Base-by-base conservation (phyloP, 2,113 vertebrate genomes). In the Bujurquina vittata region DNA sequence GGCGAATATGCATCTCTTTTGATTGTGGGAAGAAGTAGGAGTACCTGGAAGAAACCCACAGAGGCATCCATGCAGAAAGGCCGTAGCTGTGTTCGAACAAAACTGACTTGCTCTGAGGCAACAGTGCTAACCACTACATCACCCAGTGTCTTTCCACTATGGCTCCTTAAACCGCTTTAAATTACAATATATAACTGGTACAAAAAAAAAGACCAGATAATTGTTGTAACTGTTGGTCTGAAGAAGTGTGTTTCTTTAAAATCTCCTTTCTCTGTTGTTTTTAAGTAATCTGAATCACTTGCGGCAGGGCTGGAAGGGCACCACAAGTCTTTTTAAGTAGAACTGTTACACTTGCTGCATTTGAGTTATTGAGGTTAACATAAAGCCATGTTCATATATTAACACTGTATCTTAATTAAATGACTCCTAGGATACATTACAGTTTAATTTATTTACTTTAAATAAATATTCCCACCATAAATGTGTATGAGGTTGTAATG, bases 401-500 rank as follows among this genome's bases (percentile, higher is more conserved):
- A 52, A 31, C 10, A 14, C 26, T 31, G 26, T 10, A 69, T 69
- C 63, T 43, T 69, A 49, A 49, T 29, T 49, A 69, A 69, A 72
- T 26, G 49, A 46, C 65, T 72, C 26, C 20, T 72, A 31, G 65
- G 65, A 72, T 52, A 12, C 43, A 52, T 72, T 31, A 20, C 43
- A 72, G 43, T 52, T 69, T 69, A 31, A 26, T 72, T 72, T 7
- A 72, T 72, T 69, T 69, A 69, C 43, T 69, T 31, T 69, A 17
- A 49, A 69, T 69, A 69, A 69, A 54, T 20, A 52, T 52, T 31
- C 65, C 23, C 17, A 52, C 43, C 23, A 72, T 69, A 69, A 69
- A 69, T 72, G 65, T 52, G 43, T 31, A 72, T 29, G 65, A 72
- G 23, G 43, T 72, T 12, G 65, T 52, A 72, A 54, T 54, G 49